phyloP scores from a whole-genome alignment of 2,113 vertebrate species.

The Rhineura floridana region DNA sequence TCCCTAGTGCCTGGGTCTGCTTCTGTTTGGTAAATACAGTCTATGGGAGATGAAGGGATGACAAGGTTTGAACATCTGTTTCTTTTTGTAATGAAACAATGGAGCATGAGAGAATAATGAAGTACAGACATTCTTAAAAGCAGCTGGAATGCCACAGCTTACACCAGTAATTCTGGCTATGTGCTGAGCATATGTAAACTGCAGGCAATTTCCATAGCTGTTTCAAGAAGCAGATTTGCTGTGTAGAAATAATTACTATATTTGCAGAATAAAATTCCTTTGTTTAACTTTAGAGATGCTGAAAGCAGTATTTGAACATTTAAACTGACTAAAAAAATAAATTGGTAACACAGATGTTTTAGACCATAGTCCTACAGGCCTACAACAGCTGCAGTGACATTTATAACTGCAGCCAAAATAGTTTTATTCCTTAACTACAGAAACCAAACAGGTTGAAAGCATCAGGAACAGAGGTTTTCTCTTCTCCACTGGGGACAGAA shows the following conservation, averaged over 20 bases:
- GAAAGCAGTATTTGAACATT: not conserved
- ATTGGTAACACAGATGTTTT: not conserved
- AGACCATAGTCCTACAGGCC: not conserved
- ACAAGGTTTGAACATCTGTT: constrained; percentile 64
- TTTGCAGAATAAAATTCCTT: not conserved
- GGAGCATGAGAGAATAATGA: constrained; percentile 69
- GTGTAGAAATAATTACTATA: not conserved
- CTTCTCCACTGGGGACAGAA: not conserved
- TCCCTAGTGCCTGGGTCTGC: constrained; percentile 61
- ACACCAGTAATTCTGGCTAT: constrained; percentile 41
- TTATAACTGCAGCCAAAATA: not conserved
- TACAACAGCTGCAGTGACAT: not conserved
- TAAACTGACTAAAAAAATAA: not conserved
- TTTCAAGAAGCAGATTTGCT: not conserved
- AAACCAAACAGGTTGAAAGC: not conserved
- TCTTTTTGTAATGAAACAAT: constrained; percentile 71
- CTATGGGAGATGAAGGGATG: constrained; percentile 57
- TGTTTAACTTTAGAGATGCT: not conserved
- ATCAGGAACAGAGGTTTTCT: not conserved
- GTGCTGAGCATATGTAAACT: constrained; percentile 33
- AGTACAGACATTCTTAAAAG: constrained; percentile 61
- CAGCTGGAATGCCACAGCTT: constrained; percentile 48
- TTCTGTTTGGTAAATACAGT: constrained; percentile 73
- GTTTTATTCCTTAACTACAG: not conserved
- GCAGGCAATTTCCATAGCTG: constrained; percentile 3